phyloP scores from a whole-genome alignment of 2,113 vertebrate genomes.

The Embiotoca jacksoni region DNA sequence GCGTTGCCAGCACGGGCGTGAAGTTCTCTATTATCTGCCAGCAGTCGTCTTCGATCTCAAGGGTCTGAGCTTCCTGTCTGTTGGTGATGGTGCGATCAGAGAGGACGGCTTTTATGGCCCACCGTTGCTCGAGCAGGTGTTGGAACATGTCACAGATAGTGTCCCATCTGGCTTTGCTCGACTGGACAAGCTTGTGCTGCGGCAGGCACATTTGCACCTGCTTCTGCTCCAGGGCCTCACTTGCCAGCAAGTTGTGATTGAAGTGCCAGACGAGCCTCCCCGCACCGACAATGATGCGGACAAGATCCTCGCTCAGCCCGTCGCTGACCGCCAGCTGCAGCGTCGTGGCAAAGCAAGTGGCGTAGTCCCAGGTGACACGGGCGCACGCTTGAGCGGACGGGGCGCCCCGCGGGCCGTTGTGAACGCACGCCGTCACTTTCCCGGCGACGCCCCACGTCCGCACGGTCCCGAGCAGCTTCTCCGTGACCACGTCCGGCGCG shows the following conservation, averaged over 20 bases:
- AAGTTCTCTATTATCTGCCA: constrained; percentile 77
- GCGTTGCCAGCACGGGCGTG: constrained; percentile 66
- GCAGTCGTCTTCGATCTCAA: constrained; percentile 73
- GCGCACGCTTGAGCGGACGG: not conserved
- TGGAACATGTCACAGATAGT: constrained; percentile 74
- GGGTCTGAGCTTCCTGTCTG: constrained; percentile 64
- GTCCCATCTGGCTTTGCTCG: constrained; percentile 68
- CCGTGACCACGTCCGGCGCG: constrained; percentile 9
- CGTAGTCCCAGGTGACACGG: constrained; percentile 54
- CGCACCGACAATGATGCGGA: constrained; percentile 52
- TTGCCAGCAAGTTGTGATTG: constrained; percentile 37
- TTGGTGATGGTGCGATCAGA: constrained; percentile 68
- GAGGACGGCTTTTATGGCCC: constrained; percentile 69
- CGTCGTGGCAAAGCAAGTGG: constrained; percentile 63
- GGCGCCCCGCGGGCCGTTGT: constrained; percentile 44
- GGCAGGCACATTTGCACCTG: constrained; percentile 73
- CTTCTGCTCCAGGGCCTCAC: constrained; percentile 66
- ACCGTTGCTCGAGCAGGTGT: constrained; percentile 74
- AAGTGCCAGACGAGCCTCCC: constrained; percentile 72
- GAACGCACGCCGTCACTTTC: constrained; percentile 66
- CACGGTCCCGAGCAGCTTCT: constrained; percentile 51
- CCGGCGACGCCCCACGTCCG: constrained; percentile 57
- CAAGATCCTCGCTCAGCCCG: constrained; percentile 65
- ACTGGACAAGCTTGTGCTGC: constrained; percentile 62
- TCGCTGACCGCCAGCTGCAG: constrained; percentile 58